phyloP scores from a whole-genome alignment of 1,140 invertebrate genomes.

The Glossosoma conforme region DNA sequence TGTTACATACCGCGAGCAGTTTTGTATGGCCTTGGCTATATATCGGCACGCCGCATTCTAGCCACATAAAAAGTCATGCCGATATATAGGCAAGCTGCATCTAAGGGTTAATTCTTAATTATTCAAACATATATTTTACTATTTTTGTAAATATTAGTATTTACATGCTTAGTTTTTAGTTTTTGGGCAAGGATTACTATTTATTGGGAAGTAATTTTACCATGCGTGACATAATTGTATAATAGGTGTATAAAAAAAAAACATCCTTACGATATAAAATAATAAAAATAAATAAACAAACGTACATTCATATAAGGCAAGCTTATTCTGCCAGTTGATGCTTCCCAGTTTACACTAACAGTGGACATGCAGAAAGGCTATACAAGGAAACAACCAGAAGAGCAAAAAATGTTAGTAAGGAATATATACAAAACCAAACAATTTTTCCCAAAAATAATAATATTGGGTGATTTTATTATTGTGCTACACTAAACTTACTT shows the following conservation, averaged over 20 bases:
- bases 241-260: conserved; percentile 34
- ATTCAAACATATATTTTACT: neutral
- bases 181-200: no score
- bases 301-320: conserved; percentile 24
- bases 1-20: no score
- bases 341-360: conserved; percentile 27
- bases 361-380: conserved; percentile 32
- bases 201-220: no score
- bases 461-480: no score
- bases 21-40: no score
- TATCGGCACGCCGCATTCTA: no score
- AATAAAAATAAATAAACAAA: conserved; percentile 6
- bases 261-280: conserved; percentile 6
- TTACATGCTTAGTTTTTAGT: no score
- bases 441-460: no score
- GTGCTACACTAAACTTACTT: no score
- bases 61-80: neutral
- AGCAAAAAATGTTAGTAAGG: conserved; percentile 16
- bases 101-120: neutral
- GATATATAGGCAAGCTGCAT: neutral
- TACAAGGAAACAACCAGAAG: conserved; percentile 16
- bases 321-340: conserved; percentile 16
- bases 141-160: neutral
- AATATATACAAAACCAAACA: no score
- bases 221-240: no score